phyloP scores from a whole-genome alignment of 2,113 vertebrate species.

The Zeus faber region DNA sequence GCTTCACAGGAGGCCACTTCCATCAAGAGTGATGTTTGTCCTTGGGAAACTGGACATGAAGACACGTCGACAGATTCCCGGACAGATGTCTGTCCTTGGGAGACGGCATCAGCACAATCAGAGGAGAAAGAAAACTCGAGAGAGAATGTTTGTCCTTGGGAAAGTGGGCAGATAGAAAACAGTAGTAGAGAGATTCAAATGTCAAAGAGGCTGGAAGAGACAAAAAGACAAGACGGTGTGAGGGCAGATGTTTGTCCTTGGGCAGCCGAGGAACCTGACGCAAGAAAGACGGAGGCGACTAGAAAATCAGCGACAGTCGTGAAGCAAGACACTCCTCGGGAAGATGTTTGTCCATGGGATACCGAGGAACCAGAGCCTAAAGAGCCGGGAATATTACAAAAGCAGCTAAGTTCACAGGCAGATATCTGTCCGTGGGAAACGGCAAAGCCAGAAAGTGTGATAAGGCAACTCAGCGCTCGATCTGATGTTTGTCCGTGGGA shows the following conservation, averaged over 20 bases:
- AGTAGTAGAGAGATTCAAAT: not conserved
- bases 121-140: slow-evolving; percentile 10
- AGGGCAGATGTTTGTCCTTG: slow-evolving; percentile 28
- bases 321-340: slow-evolving; percentile 20
- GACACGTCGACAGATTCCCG: slow-evolving; percentile 22
- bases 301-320: slow-evolving; percentile 2
- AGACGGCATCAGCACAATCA: slow-evolving; percentile 10
- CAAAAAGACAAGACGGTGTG: slow-evolving; percentile 2
- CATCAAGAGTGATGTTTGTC: slow-evolving; percentile 56
- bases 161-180: slow-evolving; percentile 31
- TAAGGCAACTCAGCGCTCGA: not conserved
- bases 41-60: slow-evolving; percentile 44
- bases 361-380: slow-evolving; percentile 5
- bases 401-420: not conserved
- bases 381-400: slow-evolving; percentile 3
- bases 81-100: slow-evolving; percentile 31
- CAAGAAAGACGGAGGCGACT: slow-evolving; percentile 5
- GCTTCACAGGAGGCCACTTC: slow-evolving; percentile 36
- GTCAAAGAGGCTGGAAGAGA: slow-evolving; percentile 10
- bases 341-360: slow-evolving; percentile 52
- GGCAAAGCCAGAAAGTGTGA: not conserved
- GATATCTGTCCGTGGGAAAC: slow-evolving; percentile 9
- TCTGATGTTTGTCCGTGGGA: slow-evolving; percentile 27
- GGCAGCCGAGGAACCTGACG: slow-evolving; percentile 16
- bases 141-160: slow-evolving; percentile 49